Base-by-base conservation (phyloP, 2,888 invertebrate genomes). In the Agrotis segetum region DNA sequence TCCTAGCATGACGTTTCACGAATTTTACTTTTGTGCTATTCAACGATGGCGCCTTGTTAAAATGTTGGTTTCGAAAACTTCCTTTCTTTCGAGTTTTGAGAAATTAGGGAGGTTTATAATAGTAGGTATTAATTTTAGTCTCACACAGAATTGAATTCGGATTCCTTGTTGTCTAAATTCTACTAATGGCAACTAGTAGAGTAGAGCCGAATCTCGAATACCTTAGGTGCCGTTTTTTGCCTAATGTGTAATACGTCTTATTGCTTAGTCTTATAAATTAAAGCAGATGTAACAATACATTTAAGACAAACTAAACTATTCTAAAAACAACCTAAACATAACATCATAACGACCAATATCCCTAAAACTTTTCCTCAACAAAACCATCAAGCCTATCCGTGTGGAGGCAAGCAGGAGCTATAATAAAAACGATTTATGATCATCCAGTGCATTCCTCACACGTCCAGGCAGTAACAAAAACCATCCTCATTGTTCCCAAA, bases 401-500 rank as follows among this genome's bases (percentile, higher is more conserved):
- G 49, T 64, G 46, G 29, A 50, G 34, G 56, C 29, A 47, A 40
- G 67, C 83, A 77, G 77, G 56, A 73, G 74, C 68, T 62, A 61
- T 68, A 77, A 80, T 72, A 85, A 84, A 79, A 47, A 74, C 67
- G 66, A 78, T 74, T 85, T 85, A 85, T 67, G 68, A 70, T 52
- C 66, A 71, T 63, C 66, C 61, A 75, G 52, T 58, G 67, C 79
- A 84, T 85, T 85, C 87, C 77, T 71, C 67, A 73, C 82, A 76
- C 78, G 72, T 74, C 40, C 29, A 34, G 60, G 52, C 60, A 58
- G 73, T 71, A 79, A 86, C 79, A 74, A 79, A 79, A 82, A 81
- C 82, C 85, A 89, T 88, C 85, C 85, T 87, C 88, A 90, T 92
- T 92, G 91, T 85, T 91, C 88, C 82, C 72, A 68, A 58, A 82